These are phyloP conservation scores for Rhagophthalmus giganteus DNA, from an alignment of 2,888 invertebrate genomes.

Conservation along the genomic window DNA sequence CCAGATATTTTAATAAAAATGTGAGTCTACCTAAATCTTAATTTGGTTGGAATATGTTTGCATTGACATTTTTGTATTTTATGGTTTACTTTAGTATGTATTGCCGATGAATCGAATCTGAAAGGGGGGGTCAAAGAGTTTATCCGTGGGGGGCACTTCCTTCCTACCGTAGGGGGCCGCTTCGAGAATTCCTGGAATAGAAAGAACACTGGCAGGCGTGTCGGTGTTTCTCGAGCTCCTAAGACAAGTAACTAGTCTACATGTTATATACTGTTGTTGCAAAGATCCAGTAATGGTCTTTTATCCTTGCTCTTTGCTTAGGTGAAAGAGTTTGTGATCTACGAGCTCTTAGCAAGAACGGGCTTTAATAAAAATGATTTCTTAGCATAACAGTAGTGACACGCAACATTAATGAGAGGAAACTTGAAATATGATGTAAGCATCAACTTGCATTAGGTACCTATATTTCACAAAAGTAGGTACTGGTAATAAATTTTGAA, in stretches of 20 bases:
- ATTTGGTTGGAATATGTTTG: slow-evolving; percentile 35
- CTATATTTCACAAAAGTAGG: background rate
- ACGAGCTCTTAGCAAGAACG: slow-evolving; percentile 22
- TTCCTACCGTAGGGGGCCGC: slow-evolving; percentile 42
- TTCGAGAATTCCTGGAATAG: slow-evolving; percentile 27
- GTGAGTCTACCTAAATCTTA: slow-evolving; percentile 38
- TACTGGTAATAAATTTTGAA: background rate
- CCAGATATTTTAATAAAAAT: slow-evolving; percentile 41
- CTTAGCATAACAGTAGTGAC: background rate
- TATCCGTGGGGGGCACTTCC: slow-evolving; percentile 39
- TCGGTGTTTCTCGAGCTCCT: slow-evolving; percentile 27
- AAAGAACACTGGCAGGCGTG: slow-evolving; percentile 30
- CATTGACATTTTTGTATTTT: slow-evolving; percentile 45
- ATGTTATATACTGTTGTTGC: slow-evolving; percentile 33
- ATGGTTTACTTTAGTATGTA: slow-evolving; percentile 42
- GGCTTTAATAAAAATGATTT: background rate
- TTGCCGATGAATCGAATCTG: slow-evolving; percentile 14
- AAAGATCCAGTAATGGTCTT: slow-evolving; percentile 35
- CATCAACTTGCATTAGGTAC: background rate
- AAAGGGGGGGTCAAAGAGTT: slow-evolving; percentile 20
- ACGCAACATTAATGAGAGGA: background rate
- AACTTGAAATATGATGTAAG: background rate
- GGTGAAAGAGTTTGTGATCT: slow-evolving; percentile 33
- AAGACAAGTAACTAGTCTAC: slow-evolving; percentile 27
- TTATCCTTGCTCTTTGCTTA: slow-evolving; percentile 16